Percentiles rank a stretch among this genome's conserved stretches.
Evolutionary conservation across 2,888 invertebrate genomes (phyloP).

Genomic region (Caenorhabditis angaria): DNA sequence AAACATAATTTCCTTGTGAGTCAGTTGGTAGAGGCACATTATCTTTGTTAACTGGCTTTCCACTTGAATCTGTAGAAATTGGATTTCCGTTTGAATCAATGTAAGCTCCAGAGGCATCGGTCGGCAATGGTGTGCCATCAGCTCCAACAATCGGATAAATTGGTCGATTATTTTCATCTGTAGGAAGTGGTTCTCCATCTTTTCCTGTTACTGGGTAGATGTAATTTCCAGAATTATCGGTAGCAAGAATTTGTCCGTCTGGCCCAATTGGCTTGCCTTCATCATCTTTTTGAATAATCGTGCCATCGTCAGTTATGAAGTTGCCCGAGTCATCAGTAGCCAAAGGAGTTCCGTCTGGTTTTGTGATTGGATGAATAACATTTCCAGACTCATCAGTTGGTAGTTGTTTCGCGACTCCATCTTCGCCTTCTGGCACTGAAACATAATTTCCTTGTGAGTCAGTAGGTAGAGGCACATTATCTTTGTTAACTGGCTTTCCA

Average conservation of each 20-base stretch:
- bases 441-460: slow-evolving; percentile 10
- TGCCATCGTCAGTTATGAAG: slow-evolving; percentile 6
- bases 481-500: slow-evolving; percentile 9
- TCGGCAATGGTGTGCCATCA: slow-evolving; percentile 32
- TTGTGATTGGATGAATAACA: slow-evolving; percentile 28
- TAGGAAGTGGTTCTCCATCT: slow-evolving; percentile 47
- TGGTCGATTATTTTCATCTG: too few species aligned
- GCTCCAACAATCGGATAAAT: slow-evolving; percentile 20
- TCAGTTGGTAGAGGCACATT: slow-evolving; percentile 37
- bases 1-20: slow-evolving; percentile 8
- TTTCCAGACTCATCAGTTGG: slow-evolving; percentile 30
- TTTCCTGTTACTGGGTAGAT: slow-evolving; percentile 39
- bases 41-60: too few species aligned
- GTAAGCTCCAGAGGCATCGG: slow-evolving; percentile 28
- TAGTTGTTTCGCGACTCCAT: slow-evolving; percentile 3
- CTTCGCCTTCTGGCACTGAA: neutral
- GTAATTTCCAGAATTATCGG: slow-evolving; percentile 16
- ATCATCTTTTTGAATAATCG: slow-evolving; percentile 12
- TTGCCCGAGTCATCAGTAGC: slow-evolving; percentile 21
- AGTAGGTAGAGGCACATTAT: slow-evolving; percentile 11
- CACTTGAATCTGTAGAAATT: too few species aligned
- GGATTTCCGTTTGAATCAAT: too few species aligned
- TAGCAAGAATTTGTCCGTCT: slow-evolving; percentile 37
- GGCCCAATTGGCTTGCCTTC: slow-evolving; percentile 16
- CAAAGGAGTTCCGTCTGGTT: slow-evolving; percentile 16